phyloP scores from a whole-genome alignment of 2,113 vertebrate species.

The Cololabis saira region DNA sequence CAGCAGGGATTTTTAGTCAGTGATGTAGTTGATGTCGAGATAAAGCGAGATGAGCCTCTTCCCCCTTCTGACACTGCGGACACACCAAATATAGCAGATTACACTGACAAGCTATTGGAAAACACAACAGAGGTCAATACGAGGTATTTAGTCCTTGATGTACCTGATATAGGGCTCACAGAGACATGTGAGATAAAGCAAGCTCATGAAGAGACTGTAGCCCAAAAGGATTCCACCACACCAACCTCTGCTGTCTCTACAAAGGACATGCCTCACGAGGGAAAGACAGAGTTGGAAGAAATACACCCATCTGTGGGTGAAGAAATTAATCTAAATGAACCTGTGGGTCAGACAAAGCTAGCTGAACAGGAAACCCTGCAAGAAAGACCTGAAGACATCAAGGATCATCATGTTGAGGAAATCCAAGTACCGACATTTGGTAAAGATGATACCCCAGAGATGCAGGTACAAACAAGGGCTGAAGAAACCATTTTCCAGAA shows the following conservation, averaged over 20 bases:
- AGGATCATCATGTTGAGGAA: not conserved
- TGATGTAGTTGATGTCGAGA: no score
- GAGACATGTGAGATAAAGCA: constrained; percentile 3
- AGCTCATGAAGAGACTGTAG: not conserved
- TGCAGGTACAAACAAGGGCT: not conserved
- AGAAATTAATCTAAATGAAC: not conserved
- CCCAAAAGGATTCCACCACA: not conserved
- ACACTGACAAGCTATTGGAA: constrained; percentile 30
- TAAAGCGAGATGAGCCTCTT: constrained; percentile 11
- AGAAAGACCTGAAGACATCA: not conserved
- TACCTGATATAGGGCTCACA: constrained; percentile 2
- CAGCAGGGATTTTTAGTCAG: no score
- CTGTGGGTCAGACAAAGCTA: not conserved
- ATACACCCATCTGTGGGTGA: not conserved
- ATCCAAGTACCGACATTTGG: not conserved
- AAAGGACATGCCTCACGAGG: not conserved
- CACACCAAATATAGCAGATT: constrained; percentile 3
- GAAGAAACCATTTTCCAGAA: not conserved
- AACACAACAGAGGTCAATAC: constrained; percentile 39
- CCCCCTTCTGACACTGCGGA: not conserved
- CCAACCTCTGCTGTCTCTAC: not conserved
- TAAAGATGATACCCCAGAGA: not conserved
- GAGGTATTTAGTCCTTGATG: constrained; percentile 64
- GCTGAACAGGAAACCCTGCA: constrained; percentile 1
- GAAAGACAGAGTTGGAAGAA: constrained; percentile 7